Conservation (phyloP, 35 echinoderm and acorn worm species). For the Holothuria glaberrima region DNA sequence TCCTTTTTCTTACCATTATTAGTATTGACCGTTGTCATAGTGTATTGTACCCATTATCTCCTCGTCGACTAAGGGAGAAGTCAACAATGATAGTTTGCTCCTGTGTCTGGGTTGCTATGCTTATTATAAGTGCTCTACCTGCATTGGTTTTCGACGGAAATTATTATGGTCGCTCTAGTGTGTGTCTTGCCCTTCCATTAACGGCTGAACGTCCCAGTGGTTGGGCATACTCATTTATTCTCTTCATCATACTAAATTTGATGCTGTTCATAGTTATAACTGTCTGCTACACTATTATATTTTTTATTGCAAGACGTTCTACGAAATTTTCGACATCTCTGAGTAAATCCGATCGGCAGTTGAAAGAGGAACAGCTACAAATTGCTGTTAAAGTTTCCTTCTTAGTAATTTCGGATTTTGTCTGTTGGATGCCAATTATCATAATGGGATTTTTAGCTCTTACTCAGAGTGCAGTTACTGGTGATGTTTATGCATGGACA, state of each 20-base stretch:
- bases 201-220: constrained; percentile 8
- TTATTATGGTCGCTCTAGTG: constrained; percentile 72
- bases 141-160: constrained; percentile 12
- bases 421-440: constrained; percentile 57
- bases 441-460: constrained; percentile 43
- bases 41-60: constrained; percentile 61
- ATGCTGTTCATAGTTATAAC: constrained; percentile 29
- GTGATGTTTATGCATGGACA: constrained; percentile 63
- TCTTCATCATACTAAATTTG: constrained; percentile 45
- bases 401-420: constrained; percentile 22
- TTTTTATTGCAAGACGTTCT: constrained; percentile 23
- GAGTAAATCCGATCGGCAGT: constrained; percentile 22
- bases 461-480: not conserved
- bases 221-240: constrained; percentile 45
- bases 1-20: constrained; percentile 69
- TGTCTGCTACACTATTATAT: constrained; percentile 43
- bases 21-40: constrained; percentile 55
- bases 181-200: constrained; percentile 74
- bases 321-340: constrained; percentile 26
- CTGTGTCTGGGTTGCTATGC: constrained; percentile 46
- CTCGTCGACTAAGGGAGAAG: constrained; percentile 19
- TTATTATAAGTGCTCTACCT: constrained; percentile 43
- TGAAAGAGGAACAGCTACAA: constrained; percentile 47
- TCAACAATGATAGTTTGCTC: constrained; percentile 16
- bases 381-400: constrained; percentile 38